phyloP scores from a whole-genome alignment of 2,797 vertebrate species.

The Characodon lateralis region DNA sequence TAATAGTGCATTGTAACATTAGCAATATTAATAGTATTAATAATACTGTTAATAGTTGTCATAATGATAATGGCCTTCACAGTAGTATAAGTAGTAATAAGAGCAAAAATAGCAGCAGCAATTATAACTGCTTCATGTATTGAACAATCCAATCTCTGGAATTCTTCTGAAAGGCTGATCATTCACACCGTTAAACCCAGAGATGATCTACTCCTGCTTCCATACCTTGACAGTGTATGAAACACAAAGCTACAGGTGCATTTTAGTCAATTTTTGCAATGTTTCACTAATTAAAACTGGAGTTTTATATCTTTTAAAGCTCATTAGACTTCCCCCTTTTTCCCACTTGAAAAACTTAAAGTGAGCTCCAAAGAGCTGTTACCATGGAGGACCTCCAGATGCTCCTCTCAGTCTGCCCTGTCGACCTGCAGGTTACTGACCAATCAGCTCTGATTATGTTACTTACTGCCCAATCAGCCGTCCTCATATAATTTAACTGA shows the following conservation, averaged over 20 bases:
- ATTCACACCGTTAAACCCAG: neutral
- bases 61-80: neutral
- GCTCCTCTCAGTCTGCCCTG: constrained; percentile 43
- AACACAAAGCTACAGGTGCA: neutral
- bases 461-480: constrained; percentile 69
- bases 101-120: neutral
- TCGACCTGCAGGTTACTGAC: constrained; percentile 72
- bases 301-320: neutral
- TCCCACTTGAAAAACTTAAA: neutral
- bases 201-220: neutral
- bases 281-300: neutral
- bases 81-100: neutral
- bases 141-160: neutral
- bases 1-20: too few species aligned
- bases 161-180: neutral
- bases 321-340: neutral
- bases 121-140: neutral
- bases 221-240: neutral
- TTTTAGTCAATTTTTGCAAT: neutral
- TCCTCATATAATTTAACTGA: constrained; percentile 78
- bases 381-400: constrained; percentile 32
- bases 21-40: neutral
- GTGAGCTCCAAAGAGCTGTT: constrained; percentile 19
- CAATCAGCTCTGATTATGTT: constrained; percentile 79
- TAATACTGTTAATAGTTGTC: neutral